Conservation (phyloP, 2,797 vertebrate genomes). For the Enteromius mattozi region DNA sequence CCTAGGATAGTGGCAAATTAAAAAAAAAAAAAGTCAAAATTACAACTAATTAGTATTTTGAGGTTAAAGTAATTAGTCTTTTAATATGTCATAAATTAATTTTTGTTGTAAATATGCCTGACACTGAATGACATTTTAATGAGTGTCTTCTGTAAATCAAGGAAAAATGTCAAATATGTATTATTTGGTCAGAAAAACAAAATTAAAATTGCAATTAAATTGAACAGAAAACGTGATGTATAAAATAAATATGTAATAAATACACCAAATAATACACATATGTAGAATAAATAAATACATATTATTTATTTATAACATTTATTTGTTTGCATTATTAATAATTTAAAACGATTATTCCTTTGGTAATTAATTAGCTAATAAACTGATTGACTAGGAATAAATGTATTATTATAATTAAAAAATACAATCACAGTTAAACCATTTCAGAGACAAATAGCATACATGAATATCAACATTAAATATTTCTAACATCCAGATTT, state of each 20-base stretch:
- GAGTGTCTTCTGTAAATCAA: no score
- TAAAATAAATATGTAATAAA: neutral
- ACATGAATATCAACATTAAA: neutral
- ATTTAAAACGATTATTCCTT: neutral
- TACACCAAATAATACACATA: neutral
- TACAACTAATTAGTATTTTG: no score
- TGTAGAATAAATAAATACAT: neutral
- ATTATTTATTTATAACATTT: neutral
- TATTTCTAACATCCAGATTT: neutral
- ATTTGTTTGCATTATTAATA: neutral
- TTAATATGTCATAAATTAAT: no score
- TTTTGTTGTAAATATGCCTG: no score
- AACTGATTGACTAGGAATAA: no score
- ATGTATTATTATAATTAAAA: neutral
- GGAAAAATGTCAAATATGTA: no score
- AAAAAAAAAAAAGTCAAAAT: no score
- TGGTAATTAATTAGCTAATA: neutral
- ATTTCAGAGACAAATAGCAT: neutral
- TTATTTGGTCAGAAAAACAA: no score
- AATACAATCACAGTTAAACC: neutral
- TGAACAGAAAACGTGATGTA: neutral
- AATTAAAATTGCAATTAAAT: no score
- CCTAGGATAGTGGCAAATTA: no score
- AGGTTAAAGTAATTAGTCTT: no score
- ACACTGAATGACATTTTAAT: no score